A percentile compares a stretch with the other conserved stretches of the same genome.
These are phyloP conservation scores for Athene cunicularia DNA, from an alignment of 2,113 vertebrate species.

Conservation along the genomic window DNA sequence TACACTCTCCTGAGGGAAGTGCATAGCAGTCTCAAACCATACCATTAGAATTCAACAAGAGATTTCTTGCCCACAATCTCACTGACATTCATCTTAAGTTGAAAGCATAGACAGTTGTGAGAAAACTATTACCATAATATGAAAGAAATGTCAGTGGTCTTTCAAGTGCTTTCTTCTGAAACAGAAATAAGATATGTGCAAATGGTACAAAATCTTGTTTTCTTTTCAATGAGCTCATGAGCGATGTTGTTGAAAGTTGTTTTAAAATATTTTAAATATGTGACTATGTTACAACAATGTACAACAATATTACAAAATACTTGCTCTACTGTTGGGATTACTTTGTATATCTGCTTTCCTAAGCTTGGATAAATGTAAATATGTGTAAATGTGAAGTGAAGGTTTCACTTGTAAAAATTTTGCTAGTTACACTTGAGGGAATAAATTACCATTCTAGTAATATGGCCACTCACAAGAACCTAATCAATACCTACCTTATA, in stretches of 20 bases:
- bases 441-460: neutral
- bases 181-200: neutral
- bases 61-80: neutral
- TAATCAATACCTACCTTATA: neutral
- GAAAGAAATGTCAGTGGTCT: neutral
- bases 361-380: neutral
- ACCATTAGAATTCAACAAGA: neutral
- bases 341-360: neutral
- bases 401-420: neutral
- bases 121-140: neutral
- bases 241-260: neutral
- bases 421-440: neutral
- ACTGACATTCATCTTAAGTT: neutral
- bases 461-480: neutral
- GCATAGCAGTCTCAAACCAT: neutral
- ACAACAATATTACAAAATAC: neutral
- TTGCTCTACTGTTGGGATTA: neutral
- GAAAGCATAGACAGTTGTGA: neutral
- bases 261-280: neutral
- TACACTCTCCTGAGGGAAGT: neutral
- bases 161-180: neutral
- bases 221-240: neutral
- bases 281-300: neutral
- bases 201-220: neutral
- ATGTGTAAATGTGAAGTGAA: neutral